Base-by-base conservation (phyloP, 1,140 invertebrate species). In the Drosophila pruinosa region DNA sequence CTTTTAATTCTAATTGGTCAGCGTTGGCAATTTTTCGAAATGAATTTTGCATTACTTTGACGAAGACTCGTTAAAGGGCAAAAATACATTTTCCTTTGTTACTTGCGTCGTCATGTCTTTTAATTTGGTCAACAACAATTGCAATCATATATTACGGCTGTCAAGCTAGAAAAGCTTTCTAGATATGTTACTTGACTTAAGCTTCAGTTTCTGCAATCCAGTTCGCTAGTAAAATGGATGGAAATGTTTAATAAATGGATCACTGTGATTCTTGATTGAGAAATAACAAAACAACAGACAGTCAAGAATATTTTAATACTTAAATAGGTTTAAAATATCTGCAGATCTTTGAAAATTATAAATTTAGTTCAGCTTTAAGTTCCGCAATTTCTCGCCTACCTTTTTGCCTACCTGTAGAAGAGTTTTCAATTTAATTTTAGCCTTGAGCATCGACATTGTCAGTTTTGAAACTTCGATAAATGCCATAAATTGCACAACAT, bases 1-100 rank as follows among this genome's bases (percentile, higher is more conserved):
- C 62, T 75, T 69, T 75, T 68, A 72, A 76, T 43, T 59, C 58
- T 72, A 67, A 85, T 86, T 75, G 70, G 64, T 61, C 70, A 62
- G 8, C 67, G 68, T 47, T 78, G 85, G 62, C 64, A 77, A 86
- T 75, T 64, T 50, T 63, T 62, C 50, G 17, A 68, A 75, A 81
- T 75, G 61, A 86, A 68, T 67, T 71, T 31, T 67, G 36, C 62
- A 63, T 39, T 72, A 64, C 48, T 41, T 62, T 64, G 56, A 75
- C 56, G 62, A 67, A 67, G 43, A 12, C 31, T 34, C 31, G 14
- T 12, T 52, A 28, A 45, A 14, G 26, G 38, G 41, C 2, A 21
- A 34, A 22, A 21, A n/a, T 7, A 48, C 41, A 39, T 61, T 38
- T 61, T 24, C 22, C 50, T 41, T 50, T 52, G 14, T 12, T 38